A percentile compares a stretch with the other conserved stretches of the same genome.
Evolutionary conservation across 2,113 vertebrate species (phyloP).

Genomic region (Pyrgilauda ruficollis): DNA sequence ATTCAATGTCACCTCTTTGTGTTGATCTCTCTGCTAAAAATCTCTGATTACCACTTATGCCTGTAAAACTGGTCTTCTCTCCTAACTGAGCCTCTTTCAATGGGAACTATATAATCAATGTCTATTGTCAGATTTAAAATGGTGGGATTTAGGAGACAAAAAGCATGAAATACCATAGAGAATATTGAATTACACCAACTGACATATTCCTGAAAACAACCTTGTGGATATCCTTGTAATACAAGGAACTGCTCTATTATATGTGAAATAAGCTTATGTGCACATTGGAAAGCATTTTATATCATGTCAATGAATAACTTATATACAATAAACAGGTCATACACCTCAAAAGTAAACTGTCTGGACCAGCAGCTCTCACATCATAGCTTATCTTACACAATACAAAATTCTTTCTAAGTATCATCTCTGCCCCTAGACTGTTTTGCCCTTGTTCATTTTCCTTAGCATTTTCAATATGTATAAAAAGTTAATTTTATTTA

Average conservation of each 20-base stretch:
- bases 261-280: neutral
- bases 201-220: neutral
- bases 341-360: neutral
- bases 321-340: neutral
- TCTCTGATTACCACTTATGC: conserved; percentile 11
- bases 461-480: neutral
- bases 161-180: conserved; percentile 4
- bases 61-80: neutral
- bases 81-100: conserved; percentile 11
- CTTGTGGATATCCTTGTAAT: neutral
- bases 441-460: neutral
- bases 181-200: conserved; percentile 29
- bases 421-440: neutral
- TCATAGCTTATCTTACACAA: neutral
- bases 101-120: neutral
- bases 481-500: neutral
- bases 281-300: neutral
- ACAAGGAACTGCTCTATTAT: conserved; percentile 8
- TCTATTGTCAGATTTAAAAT: conserved; percentile 32
- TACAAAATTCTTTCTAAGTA: neutral
- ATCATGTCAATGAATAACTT: neutral
- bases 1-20: conserved; percentile 9
- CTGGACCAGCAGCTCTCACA: neutral
- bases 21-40: neutral
- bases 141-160: conserved; percentile 32